Evolutionary conservation across 1,140 invertebrate species (phyloP), one percentile per base, ranked within the genome.

Genomic region (Pseudobourletiella spinata): DNA sequence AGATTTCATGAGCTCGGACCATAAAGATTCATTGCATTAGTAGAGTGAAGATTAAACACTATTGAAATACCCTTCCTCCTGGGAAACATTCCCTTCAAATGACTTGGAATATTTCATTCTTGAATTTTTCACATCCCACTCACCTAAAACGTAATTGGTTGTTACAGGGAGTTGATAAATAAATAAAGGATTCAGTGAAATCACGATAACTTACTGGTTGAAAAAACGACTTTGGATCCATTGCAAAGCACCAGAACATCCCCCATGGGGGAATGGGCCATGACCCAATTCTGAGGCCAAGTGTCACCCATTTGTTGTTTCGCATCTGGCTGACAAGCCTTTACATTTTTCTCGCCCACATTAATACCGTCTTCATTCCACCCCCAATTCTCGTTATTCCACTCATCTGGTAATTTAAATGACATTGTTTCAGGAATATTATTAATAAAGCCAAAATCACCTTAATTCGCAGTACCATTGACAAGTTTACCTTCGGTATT

Each of bases 221-320:
- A 75, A 59, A 88, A 77, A 35, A 84, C 82, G 65, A 86, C 73
- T 70, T 80, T 81, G 63, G 82, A 80, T 44, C 80, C 79, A 71
- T 82, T 78, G 1, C 83, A 85, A 57, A 91, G 73, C 11, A 81
- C 84, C 59, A 91, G 74, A 32, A 88, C 68, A 72, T 88, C 87
- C 43, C 82, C 82, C 57, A 83, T 83, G 24, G 84, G 84, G 25
- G 85, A 88, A n/a, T 86, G 70, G n/a, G 86, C 83, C 51, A 87
- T 75, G 51, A 80, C 72, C 71, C 86, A 83, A 30, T 82, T 79
- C 67, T 85, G 82, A n/a, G 90, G 73, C 88, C 88, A 90, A 70
- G 65, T 46, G 14, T 56, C 42, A 32, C 20, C 16, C 22, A 64
- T 59, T 28, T 28, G 57, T 18, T 46, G 68, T n/a, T n/a, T n/a